phyloP scores from a whole-genome alignment of 2,113 vertebrate genomes.

The Mormyrus lacerda region DNA sequence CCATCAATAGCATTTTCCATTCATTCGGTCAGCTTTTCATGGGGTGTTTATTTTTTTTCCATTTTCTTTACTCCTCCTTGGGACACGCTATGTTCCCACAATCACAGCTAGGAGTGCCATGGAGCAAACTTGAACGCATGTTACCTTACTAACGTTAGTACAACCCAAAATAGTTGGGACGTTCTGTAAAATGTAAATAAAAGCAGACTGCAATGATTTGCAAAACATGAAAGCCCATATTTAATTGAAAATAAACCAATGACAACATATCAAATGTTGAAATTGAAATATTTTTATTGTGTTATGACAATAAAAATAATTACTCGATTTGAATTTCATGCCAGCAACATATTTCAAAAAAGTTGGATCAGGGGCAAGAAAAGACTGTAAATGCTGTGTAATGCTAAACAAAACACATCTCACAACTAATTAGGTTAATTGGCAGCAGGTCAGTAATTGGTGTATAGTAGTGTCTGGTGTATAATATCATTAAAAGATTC shows the following conservation, averaged over 20 bases:
- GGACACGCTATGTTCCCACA: not conserved
- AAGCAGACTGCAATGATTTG: not conserved
- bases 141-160: not conserved
- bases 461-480: no score
- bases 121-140: not conserved
- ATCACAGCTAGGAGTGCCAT: constrained; percentile 41
- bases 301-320: no score
- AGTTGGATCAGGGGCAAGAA: no score
- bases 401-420: not conserved
- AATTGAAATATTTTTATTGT: not conserved
- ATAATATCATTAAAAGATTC: no score
- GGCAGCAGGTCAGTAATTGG: not conserved
- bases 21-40: constrained; percentile 46
- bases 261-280: not conserved
- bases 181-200: not conserved
- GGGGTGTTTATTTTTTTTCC: constrained; percentile 6
- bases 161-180: not conserved
- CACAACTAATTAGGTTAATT: not conserved
- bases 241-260: not conserved
- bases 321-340: no score
- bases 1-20: constrained; percentile 39
- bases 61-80: not conserved
- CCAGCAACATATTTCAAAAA: no score
- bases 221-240: not conserved
- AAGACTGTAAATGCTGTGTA: no score